Percentiles rank a stretch among this genome's conserved stretches.
Conservation (phyloP, 2,888 invertebrate genomes). For the Neocrepidodera transversa region DNA sequence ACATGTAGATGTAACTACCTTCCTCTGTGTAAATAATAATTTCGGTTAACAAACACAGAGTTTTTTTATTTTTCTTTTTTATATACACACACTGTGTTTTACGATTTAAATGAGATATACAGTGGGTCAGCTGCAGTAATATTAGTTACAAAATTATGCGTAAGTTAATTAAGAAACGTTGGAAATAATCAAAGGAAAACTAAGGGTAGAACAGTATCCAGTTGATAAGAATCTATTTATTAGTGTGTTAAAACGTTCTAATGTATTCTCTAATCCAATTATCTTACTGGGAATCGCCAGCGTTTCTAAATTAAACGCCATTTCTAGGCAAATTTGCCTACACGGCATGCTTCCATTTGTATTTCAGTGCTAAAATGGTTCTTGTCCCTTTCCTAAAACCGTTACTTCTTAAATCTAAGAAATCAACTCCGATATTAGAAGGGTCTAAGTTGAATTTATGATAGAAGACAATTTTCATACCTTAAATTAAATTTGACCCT, state of each 20-base stretch:
- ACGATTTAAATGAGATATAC: too few species aligned
- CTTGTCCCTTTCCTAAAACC: constrained; percentile 18
- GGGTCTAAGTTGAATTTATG: constrained; percentile 3
- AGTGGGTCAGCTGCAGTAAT: too few species aligned
- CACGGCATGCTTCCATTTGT: constrained; percentile 25
- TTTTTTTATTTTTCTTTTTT: too few species aligned
- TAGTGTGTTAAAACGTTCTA: constrained; percentile 52
- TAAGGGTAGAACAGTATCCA: constrained; percentile 41
- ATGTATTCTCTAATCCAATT: constrained; percentile 55
- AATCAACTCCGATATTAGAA: constrained; percentile 12
- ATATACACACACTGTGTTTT: too few species aligned
- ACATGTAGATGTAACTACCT: constrained; percentile 53
- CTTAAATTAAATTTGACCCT: too few species aligned
- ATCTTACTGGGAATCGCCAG: constrained; percentile 51
- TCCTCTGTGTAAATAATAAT: constrained; percentile 62
- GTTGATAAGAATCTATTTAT: constrained; percentile 56
- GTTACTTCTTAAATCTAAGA: constrained; percentile 19
- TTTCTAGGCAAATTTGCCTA: constrained; percentile 53
- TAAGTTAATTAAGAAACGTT: constrained; percentile 19
- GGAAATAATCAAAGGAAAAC: constrained; percentile 26
- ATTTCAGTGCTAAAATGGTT: constrained; percentile 5
- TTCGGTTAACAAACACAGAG: constrained; percentile 62
- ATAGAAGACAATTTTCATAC: too few species aligned
- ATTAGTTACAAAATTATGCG: too few species aligned
- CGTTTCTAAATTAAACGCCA: constrained; percentile 55